Conservation (phyloP, 2,113 vertebrate species). For the Lucifuga dentata region DNA sequence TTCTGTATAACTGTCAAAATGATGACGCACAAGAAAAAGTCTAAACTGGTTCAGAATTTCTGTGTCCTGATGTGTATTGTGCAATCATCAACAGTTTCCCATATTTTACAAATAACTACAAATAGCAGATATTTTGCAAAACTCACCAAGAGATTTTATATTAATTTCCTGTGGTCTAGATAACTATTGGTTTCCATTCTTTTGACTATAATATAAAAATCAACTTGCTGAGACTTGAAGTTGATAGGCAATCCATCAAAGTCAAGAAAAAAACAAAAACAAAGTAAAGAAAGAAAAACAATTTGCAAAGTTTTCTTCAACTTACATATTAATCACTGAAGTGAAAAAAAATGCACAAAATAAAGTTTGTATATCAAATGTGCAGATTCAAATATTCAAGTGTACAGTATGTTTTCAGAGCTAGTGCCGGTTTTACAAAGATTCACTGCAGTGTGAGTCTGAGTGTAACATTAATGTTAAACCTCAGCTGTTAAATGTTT, state of each 20-base stretch:
- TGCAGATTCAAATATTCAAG: background rate
- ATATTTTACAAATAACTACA: background rate
- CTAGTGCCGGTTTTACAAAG: too few relatives aligned
- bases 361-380: too few relatives aligned
- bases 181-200: conserved; percentile 2
- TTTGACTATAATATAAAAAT: background rate
- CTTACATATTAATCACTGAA: background rate
- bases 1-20: too few relatives aligned
- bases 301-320: background rate
- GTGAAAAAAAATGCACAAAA: too few relatives aligned
- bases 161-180: too few relatives aligned
- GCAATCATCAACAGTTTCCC: too few relatives aligned
- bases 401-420: background rate
- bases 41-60: too few relatives aligned
- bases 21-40: too few relatives aligned
- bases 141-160: too few relatives aligned
- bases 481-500: background rate
- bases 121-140: too few relatives aligned
- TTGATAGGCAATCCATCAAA: conserved; percentile 16
- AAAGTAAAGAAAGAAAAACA: background rate
- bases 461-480: conserved; percentile 1
- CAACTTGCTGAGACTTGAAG: background rate
- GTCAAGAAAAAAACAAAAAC: too few relatives aligned
- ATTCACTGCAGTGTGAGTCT: background rate
- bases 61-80: background rate